These are phyloP conservation scores for Halichoeres trimaculatus DNA, from an alignment of 2,113 vertebrate species.

Conservation along the genomic window DNA sequence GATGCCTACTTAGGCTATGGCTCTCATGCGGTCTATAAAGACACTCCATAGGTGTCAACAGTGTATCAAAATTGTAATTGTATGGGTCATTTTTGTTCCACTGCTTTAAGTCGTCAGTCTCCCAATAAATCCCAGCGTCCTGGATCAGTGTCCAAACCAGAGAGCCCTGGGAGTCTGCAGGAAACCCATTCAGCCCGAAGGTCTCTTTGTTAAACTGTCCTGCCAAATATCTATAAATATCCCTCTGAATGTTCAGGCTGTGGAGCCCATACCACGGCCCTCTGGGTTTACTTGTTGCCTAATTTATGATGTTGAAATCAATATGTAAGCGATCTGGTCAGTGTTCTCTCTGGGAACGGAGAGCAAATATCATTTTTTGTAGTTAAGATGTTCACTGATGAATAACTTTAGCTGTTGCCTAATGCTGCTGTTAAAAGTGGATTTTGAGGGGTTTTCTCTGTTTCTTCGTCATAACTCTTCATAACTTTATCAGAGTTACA, in stretches of 20 bases:
- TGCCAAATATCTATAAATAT: slow-evolving; percentile 46
- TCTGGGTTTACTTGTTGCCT: not conserved
- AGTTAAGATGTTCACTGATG: not conserved
- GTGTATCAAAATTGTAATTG: slow-evolving; percentile 12
- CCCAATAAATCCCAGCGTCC: slow-evolving; percentile 24
- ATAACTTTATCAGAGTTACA: not conserved
- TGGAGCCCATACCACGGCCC: not conserved
- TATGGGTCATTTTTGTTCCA: slow-evolving; percentile 27
- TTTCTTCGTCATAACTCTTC: not conserved
- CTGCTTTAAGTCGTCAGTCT: slow-evolving; percentile 28
- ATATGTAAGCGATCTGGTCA: not conserved
- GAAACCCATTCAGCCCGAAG: slow-evolving; percentile 24
- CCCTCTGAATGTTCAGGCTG: not conserved
- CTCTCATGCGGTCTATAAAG: slow-evolving; percentile 9
- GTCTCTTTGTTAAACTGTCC: slow-evolving; percentile 28
- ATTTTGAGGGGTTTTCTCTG: too few relatives aligned
- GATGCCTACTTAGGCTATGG: not conserved
- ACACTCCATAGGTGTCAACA: slow-evolving; percentile 4
- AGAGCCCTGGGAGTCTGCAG: slow-evolving; percentile 16
- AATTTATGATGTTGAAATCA: not conserved
- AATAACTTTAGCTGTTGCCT: too few relatives aligned
- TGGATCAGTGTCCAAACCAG: slow-evolving; percentile 26
- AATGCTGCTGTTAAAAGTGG: too few relatives aligned
- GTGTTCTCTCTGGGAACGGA: not conserved
- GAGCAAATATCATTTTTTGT: slow-evolving; percentile 13